Evolutionary conservation across 1,140 invertebrate species (phyloP).

Genomic region (Philaenus spumarius): DNA sequence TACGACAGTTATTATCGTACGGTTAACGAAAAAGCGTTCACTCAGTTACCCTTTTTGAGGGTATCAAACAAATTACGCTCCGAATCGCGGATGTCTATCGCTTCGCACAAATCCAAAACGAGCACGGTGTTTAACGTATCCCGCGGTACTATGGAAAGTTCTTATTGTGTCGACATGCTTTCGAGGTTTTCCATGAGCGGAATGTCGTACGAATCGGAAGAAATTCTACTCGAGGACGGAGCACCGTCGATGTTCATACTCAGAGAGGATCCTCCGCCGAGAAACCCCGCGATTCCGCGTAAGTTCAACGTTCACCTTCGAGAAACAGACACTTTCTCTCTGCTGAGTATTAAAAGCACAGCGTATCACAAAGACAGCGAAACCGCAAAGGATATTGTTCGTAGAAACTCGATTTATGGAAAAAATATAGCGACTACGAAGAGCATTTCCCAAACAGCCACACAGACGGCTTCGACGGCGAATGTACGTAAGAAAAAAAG

Average conservation of each 20-base stretch:
- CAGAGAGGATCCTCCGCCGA: not conserved
- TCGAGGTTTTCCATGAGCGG: not conserved
- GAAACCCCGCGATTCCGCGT: too few species aligned
- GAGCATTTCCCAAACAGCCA: constrained; percentile 1
- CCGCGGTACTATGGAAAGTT: too few species aligned
- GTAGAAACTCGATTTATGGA: not conserved
- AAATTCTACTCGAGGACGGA: not conserved
- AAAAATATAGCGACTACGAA: not conserved
- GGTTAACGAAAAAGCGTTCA: not conserved
- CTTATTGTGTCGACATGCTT: too few species aligned
- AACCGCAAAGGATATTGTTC: not conserved
- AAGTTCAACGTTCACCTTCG: not conserved
- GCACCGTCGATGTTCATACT: not conserved
- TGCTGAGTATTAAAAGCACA: not conserved
- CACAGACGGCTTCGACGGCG: not conserved
- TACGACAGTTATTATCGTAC: not conserved
- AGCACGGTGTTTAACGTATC: not conserved
- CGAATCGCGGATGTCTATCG: not conserved
- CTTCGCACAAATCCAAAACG: not conserved
- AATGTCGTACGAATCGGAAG: not conserved
- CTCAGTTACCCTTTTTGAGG: not conserved
- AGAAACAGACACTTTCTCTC: not conserved
- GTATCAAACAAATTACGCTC: not conserved
- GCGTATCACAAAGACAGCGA: not conserved
- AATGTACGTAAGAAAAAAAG: not conserved